Evolutionary conservation across 2,888 invertebrate species (phyloP), one percentile per base, ranked within the genome.

Genomic region (Gymnocheta viridis): DNA sequence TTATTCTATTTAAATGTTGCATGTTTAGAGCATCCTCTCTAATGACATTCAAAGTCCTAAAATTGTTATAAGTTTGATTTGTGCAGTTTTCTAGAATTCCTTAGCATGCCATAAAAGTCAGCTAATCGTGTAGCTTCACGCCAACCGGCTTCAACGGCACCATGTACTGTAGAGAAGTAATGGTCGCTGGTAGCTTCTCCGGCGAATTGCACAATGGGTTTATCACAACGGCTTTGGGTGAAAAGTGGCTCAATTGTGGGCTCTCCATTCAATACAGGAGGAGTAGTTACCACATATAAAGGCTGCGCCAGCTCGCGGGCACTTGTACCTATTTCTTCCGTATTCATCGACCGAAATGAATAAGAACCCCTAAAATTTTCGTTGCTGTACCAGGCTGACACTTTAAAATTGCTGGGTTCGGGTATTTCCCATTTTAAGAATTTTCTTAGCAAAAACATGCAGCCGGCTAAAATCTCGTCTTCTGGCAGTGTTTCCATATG

Each of bases 131-230:
- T 92, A 0, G 96, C 96, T 89, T 96, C 96, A 47, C 96, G 93
- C 89, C 94, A 94, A 0, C 96, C 96, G 4, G 94, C 93, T 88
- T 95, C 96, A 0, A 96, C 91, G 0, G 96, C 96, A 0, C 96
- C 96, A 88, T 96, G 96, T 0, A 95, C 95, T 0, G 95, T 94
- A 0, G 94, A 94, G 88, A 94, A 95, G 87, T 93, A 93, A 87
- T 94, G 94, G 72, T 94, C 93, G 10, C 95, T 94, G 0, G 95
- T 94, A 0, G 95, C 95, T 90, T 95, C 95, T 0, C 95, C 95
- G 4, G 94, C 95, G 87, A 95, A 95, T 80, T 94, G 93, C 2
- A 95, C 92, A 0, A 94, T 92, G 72, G 95, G 93, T 78, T 92
- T 92, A 82, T 91, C 89, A 76, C 90, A 90, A 85, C 89, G 90